These are phyloP conservation scores for Drosophila virilis DNA, from an alignment of 1,140 invertebrate genomes.

Conservation along the genomic window DNA sequence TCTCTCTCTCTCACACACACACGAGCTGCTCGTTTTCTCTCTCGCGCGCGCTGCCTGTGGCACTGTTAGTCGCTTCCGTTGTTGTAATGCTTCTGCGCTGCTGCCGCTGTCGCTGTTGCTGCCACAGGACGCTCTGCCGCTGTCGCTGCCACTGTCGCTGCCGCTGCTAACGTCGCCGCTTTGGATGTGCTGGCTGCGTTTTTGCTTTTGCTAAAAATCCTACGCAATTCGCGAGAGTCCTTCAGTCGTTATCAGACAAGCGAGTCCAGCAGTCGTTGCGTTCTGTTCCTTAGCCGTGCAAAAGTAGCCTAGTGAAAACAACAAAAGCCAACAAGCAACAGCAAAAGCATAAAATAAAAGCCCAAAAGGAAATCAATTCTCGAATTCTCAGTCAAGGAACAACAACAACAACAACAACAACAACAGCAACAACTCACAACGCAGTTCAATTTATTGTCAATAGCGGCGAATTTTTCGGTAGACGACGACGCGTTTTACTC, in stretches of 20 bases:
- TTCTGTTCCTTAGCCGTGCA: constrained; percentile 83
- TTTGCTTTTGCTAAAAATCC: constrained; percentile 77
- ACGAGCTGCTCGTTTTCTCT: background rate
- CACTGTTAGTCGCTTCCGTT: constrained; percentile 67
- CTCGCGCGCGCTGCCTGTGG: constrained; percentile 9
- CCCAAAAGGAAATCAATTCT: constrained; percentile 52
- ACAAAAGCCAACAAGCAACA: constrained; percentile 40
- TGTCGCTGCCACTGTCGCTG: constrained; percentile 5
- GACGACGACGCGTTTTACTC: constrained; percentile 42
- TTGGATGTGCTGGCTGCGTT: constrained; percentile 43
- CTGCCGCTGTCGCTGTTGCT: constrained; percentile 18
- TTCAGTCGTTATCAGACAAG: constrained; percentile 84
- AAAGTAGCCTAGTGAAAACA: constrained; percentile 83
- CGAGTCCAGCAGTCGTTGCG: constrained; percentile 84
- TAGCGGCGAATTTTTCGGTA: constrained; percentile 52
- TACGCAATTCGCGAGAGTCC: constrained; percentile 81
- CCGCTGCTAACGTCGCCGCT: constrained; percentile 24
- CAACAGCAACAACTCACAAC: constrained; percentile 13
- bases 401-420: constrained; percentile 21
- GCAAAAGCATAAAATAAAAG: constrained; percentile 40
- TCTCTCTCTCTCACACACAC: background rate
- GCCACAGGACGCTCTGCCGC: background rate
- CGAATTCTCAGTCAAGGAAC: constrained; percentile 36
- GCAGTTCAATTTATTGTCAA: constrained; percentile 42
- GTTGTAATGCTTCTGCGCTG: constrained; percentile 79